Conservation (phyloP, 1,140 invertebrate genomes). For the Lepidurus arcticus region DNA sequence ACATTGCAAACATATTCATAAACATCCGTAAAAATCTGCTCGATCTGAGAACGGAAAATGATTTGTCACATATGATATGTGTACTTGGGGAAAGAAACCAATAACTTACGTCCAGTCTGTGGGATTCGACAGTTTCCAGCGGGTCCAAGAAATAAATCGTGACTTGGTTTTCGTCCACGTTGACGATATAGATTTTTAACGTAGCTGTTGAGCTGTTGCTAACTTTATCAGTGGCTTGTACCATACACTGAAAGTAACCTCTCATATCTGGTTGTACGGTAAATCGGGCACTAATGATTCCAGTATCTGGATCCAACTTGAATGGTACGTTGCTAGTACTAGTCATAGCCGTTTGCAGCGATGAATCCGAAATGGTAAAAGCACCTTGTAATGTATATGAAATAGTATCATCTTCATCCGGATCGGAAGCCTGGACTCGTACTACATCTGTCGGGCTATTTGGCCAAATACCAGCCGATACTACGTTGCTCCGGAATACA, state of each 20-base stretch:
- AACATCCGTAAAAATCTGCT: constrained; percentile 15
- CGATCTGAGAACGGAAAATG: not conserved
- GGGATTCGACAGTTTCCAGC: constrained; percentile 1
- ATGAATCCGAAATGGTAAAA: not conserved
- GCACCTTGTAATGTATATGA: not conserved
- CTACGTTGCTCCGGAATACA: not conserved
- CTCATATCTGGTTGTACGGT: not conserved
- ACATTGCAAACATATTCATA: constrained; percentile 26
- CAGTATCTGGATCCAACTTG: not conserved
- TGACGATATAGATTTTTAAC: constrained; percentile 25
- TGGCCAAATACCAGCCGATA: not conserved
- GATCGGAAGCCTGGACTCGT: not conserved
- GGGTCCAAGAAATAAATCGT: constrained; percentile 24
- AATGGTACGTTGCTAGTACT: not conserved
- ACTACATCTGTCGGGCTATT: not conserved
- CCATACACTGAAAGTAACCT: not conserved
- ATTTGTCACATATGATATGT: not conserved
- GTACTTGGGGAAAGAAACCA: not conserved
- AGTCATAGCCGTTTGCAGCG: not conserved
- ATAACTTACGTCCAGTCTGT: constrained; percentile 16
- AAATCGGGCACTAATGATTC: not conserved
- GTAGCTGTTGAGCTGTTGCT: not conserved
- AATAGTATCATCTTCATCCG: not conserved
- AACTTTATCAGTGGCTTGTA: not conserved
- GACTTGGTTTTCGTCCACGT: constrained; percentile 23